Evolutionary conservation across 2,888 invertebrate species (phyloP).

Genomic region (Malachius bipustulatus): DNA sequence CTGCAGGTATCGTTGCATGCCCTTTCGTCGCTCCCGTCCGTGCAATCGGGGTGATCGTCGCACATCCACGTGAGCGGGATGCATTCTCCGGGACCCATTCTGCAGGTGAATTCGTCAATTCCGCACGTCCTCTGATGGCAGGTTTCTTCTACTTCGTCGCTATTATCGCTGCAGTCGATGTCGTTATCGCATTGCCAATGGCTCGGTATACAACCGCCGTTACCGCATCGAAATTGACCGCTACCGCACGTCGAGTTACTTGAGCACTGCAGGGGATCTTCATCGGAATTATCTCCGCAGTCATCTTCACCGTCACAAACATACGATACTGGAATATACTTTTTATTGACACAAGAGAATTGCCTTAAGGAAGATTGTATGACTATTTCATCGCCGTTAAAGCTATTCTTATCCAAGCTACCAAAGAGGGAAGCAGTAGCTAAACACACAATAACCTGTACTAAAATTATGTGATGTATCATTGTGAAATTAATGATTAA

Average conservation of each 20-base stretch:
- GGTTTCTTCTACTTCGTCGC: constrained; percentile 68
- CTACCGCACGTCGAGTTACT: constrained; percentile 54
- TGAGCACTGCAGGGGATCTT: constrained; percentile 54
- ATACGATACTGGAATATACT: constrained; percentile 63
- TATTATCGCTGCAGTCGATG: constrained; percentile 47
- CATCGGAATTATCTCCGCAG: constrained; percentile 67
- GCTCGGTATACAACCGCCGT: constrained; percentile 48
- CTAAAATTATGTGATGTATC: no score
- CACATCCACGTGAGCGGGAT: constrained; percentile 84
- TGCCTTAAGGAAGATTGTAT: constrained; percentile 1
- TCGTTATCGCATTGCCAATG: constrained; percentile 66
- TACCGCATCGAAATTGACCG: constrained; percentile 62
- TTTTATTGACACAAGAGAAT: constrained; percentile 46
- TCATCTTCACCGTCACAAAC: constrained; percentile 65
- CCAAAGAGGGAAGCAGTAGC: no score
- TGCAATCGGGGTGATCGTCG: constrained; percentile 73
- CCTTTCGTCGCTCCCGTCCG: constrained; percentile 76
- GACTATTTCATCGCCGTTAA: no score
- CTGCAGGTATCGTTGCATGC: constrained; percentile 84
- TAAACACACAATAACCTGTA: no score
- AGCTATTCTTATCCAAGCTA: no score
- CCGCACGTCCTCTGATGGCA: constrained; percentile 66
- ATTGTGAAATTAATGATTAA: no score
- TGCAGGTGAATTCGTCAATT: constrained; percentile 73
- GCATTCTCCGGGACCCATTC: constrained; percentile 66